Percentiles rank a stretch among this genome's conserved stretches.
Evolutionary conservation across 2,888 invertebrate species (phyloP).

Genomic region (Arrhopalites spinosus): DNA sequence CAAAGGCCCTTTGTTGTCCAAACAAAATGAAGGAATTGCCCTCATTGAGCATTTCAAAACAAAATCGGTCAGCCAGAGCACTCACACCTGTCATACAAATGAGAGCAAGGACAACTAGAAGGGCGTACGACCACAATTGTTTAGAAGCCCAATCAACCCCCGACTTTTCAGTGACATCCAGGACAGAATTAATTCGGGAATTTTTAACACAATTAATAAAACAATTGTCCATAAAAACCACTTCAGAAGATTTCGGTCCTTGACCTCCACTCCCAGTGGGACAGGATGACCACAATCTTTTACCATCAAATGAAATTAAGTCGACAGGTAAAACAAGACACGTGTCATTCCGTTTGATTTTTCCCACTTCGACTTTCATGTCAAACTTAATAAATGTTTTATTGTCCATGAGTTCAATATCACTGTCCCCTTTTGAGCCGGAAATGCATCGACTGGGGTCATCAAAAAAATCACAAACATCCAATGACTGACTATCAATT

Average conservation of each 20-base stretch:
- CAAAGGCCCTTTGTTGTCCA: neutral
- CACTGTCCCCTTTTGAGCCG: neutral
- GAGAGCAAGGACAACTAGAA: neutral
- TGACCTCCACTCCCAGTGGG: neutral
- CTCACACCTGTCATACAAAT: neutral
- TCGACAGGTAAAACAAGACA: slow-evolving; percentile 10
- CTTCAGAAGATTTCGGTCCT: neutral
- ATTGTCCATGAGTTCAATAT: neutral
- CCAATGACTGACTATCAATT: neutral
- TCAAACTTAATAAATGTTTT: slow-evolving; percentile 22
- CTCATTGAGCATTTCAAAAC: slow-evolving; percentile 1
- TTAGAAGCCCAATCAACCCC: neutral
- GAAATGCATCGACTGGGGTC: neutral
- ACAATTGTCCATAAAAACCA: neutral
- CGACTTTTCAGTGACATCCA: neutral
- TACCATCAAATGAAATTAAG: slow-evolving; percentile 7
- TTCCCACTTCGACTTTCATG: slow-evolving; percentile 2
- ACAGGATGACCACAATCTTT: slow-evolving; percentile 18
- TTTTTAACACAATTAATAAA: slow-evolving; percentile 7
- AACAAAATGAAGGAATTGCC: neutral
- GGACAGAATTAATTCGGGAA: neutral
- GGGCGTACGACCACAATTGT: neutral
- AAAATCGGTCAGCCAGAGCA: slow-evolving; percentile 1
- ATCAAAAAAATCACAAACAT: slow-evolving; percentile 25
- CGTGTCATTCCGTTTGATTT: neutral